Base-by-base conservation (phyloP, 2,888 invertebrate species). In the Hoplodrina ambigua region DNA sequence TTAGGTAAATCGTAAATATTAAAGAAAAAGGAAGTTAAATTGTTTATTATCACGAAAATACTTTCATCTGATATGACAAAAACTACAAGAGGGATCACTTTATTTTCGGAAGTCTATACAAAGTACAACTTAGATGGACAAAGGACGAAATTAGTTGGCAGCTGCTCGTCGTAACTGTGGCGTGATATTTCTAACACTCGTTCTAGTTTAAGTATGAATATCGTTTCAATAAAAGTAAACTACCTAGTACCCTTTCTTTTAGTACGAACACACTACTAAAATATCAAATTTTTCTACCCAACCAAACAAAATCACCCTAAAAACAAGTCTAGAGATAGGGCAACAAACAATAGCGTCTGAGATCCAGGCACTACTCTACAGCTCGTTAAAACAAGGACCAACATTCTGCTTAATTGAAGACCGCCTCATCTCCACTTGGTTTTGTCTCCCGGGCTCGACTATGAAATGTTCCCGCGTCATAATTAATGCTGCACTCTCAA, bases 331-430 rank as follows among this genome's bases (percentile, higher is more conserved):
- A 68, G 37, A 68, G 37, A 60, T 65, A 53, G 70, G 56, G 17
- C 52, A 10, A n/a, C 58, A 69, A 71, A 82, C 80, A 82, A 79
- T 75, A 49, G 49, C 56, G 71, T 73, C 80, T 72, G 69, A 68
- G 75, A 54, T 50, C 54, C 57, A 66, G 49, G 44, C 64, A 54
- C 58, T 57, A 66, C 83, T 65, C 68, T 41, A 60, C 73, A 72
- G 72, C 75, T 83, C 85, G 82, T 83, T 83, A 81, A 63, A 61
- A 76, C 68, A 67, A 85, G 85, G 70, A 67, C 72, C 63, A 71
- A 70, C 74, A 56, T 70, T 71, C 63, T 81, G 74, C 53, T 78
- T 83, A 83, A 83, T 85, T 83, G 85, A 83, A 81, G 79, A 68
- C 65, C 81, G 74, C 67, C 82, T 82, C 82, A 60, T 64, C 68